A percentile compares a stretch with the other conserved stretches of the same genome.
Evolutionary conservation across 2,888 invertebrate species (phyloP).

Genomic region (Lucinisca nassula): DNA sequence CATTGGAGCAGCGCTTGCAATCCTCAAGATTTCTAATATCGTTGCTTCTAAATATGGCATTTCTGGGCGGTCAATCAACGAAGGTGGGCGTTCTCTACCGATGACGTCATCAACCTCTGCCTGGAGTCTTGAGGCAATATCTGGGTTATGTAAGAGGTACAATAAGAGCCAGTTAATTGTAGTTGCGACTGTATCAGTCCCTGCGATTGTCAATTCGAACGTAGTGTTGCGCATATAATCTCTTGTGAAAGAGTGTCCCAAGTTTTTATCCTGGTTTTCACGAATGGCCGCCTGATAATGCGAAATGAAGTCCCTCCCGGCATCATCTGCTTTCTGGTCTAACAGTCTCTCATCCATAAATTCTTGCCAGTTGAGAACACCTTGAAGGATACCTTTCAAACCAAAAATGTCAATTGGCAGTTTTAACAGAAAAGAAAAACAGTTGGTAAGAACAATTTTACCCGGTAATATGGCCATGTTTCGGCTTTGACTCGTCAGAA

Average conservation of each 20-base stretch:
- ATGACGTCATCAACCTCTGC: conserved; percentile 82
- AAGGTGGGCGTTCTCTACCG: conserved; percentile 74
- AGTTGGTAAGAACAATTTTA: background rate
- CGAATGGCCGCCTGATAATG: background rate
- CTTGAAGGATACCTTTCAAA: background rate
- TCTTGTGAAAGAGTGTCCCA: background rate
- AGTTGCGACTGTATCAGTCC: background rate
- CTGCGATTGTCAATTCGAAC: background rate
- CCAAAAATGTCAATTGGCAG: background rate
- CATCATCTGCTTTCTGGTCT: background rate
- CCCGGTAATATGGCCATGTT: background rate
- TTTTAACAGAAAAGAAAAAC: background rate
- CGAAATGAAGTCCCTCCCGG: background rate
- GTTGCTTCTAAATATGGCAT: conserved; percentile 79
- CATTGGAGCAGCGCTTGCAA: conserved; percentile 76
- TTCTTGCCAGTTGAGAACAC: background rate
- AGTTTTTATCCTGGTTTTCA: background rate
- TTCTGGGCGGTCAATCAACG: conserved; percentile 63
- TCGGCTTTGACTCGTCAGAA: background rate
- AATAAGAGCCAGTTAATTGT: background rate
- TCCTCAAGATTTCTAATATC: conserved; percentile 78
- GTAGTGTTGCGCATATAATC: background rate
- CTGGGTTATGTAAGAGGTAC: background rate
- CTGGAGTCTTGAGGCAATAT: background rate
- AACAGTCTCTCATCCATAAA: background rate